Base-by-base conservation (phyloP, 1,140 invertebrate species). In the Apis laboriosa region DNA sequence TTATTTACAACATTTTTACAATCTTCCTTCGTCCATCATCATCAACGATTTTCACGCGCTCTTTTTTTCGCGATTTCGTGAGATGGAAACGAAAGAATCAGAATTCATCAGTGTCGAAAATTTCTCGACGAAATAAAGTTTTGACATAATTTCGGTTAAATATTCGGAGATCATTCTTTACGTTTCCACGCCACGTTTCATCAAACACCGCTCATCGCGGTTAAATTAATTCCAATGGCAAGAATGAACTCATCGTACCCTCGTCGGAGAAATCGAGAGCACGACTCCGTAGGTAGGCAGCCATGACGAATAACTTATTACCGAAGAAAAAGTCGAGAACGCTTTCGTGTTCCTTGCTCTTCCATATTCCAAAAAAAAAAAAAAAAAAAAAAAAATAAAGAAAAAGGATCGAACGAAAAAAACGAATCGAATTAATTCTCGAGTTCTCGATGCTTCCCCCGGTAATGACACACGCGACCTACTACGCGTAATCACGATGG, bases 1-100 rank as follows among this genome's bases (percentile, higher is more conserved):
- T 87, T 87, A 87, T 87, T 87, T 87, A 87, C 81, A 86, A 58
- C 24, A 24, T 76, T 75, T 74, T 77, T 84, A 83, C 71, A 79
- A 49, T 15, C 19, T 17, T 80, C 11, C 49, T n/a, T 11, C 68
- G 0, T 13, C 17, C 70, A 66, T 43, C 28, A 21, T 49, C 17
- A 15, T 21, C 19, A 58, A 53, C 24, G 43, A 66, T 68, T 49
- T 71, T 15, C 12, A 61, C 9, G 9, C 21, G 15, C 49, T 58
- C 9, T 28, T 24, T 34, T 51, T 0, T 15, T 21, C 9, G 17
- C 19, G 15, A 49, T 0, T 13, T 21, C 9, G 17, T 15, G 15
- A 49, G 53, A 17, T 11, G 43, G 43, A 60, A 70, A 71, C 3
- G 49, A 70, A 34, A 64, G n/a, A 53, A 53, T 49, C 15, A 21